Percentiles rank a stretch among this genome's conserved stretches.
These are phyloP conservation scores for Gymnarchus niloticus DNA, from an alignment of 2,113 vertebrate genomes.

Conservation along the genomic window DNA sequence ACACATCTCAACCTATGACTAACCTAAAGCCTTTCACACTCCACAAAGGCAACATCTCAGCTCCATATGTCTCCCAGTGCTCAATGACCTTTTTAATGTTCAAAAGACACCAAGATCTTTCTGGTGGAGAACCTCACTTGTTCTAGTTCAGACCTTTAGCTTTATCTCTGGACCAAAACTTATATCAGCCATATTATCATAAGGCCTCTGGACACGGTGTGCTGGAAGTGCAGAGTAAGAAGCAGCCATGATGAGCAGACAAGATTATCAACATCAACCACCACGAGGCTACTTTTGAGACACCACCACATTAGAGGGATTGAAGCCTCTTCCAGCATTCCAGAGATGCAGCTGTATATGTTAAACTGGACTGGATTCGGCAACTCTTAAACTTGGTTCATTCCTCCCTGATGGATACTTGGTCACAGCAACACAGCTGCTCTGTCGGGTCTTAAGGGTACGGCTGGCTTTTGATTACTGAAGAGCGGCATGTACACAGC, in stretches of 20 bases:
- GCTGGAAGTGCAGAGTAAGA: conserved; percentile 22
- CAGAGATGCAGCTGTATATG: conserved; percentile 11
- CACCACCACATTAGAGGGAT: conserved; percentile 33
- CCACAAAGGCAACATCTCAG: neutral
- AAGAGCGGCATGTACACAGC: neutral
- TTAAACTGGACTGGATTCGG: neutral
- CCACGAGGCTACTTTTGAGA: conserved; percentile 22
- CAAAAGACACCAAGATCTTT: conserved; percentile 23
- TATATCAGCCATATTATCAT: neutral
- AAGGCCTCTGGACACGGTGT: neutral
- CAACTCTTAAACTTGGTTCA: neutral
- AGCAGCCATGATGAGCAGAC: conserved; percentile 33
- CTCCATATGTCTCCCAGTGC: neutral
- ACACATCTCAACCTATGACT: neutral
- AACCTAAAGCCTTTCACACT: neutral
- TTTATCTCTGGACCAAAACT: conserved; percentile 17
- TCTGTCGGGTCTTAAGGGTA: neutral
- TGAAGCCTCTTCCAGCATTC: conserved; percentile 20
- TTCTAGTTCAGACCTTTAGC: neutral
- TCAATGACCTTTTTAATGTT: neutral
- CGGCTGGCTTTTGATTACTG: neutral
- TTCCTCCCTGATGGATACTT: neutral
- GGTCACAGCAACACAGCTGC: neutral
- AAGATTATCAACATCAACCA: conserved; percentile 33
- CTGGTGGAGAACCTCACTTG: neutral